A percentile compares a stretch with the other conserved stretches of the same genome.
Evolutionary conservation across 2,888 invertebrate species (phyloP).

Genomic region (Dugesia japonica): DNA sequence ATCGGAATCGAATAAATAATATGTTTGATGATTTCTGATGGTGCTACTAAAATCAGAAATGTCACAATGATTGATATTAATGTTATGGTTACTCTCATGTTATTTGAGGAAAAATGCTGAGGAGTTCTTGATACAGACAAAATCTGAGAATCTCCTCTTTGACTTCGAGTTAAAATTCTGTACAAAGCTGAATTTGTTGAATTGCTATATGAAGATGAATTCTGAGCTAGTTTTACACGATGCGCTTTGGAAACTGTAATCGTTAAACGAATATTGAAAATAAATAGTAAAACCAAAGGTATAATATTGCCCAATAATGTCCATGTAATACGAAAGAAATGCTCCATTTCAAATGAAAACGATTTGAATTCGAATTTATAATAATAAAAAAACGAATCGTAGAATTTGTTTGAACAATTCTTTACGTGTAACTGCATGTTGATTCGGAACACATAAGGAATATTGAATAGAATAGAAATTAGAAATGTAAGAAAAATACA

Average conservation of each 20-base stretch:
- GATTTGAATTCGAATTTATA: conserved; percentile 29
- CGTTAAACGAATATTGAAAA: conserved; percentile 37
- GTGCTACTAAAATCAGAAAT: conserved; percentile 38
- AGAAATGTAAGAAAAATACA: conserved; percentile 37
- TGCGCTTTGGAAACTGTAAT: not conserved
- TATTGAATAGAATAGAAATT: conserved; percentile 37
- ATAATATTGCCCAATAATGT: conserved; percentile 38
- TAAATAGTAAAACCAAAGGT: conserved; percentile 37
- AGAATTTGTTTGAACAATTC: not conserved
- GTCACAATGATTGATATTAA: conserved; percentile 38
- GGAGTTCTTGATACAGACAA: not conserved
- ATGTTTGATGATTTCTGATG: conserved; percentile 38
- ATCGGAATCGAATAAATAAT: conserved; percentile 33
- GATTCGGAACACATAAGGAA: conserved; percentile 37
- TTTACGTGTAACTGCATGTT: not conserved
- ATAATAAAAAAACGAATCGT: not conserved
- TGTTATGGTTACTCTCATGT: conserved; percentile 36
- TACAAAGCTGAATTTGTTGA: not conserved
- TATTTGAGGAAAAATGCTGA: not conserved
- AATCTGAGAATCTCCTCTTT: not conserved
- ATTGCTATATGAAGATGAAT: not conserved
- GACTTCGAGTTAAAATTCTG: not conserved
- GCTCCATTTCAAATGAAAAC: conserved; percentile 34
- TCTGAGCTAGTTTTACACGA: not conserved
- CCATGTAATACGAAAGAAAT: conserved; percentile 37